Conservation (phyloP, 2,113 vertebrate genomes). For the Orycteropus afer region DNA sequence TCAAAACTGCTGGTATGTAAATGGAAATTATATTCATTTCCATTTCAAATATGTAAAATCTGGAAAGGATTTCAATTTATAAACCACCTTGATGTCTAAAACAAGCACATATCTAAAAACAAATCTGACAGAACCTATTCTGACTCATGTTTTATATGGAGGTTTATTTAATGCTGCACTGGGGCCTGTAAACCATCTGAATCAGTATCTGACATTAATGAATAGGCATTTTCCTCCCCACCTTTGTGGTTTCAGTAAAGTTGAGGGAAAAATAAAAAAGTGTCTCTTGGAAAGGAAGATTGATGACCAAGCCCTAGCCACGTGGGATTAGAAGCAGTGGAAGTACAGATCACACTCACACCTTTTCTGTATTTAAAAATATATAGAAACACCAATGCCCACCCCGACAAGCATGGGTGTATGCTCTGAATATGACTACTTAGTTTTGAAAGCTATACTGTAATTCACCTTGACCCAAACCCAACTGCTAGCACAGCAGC, state of each 20-base stretch:
- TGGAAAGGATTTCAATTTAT: constrained; percentile 52
- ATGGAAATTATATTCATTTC: constrained; percentile 33
- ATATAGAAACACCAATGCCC: neutral
- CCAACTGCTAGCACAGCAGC: constrained; percentile 13
- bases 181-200: neutral
- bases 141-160: neutral
- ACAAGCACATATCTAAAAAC: constrained; percentile 45
- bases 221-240: constrained; percentile 52
- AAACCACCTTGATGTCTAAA: constrained; percentile 54
- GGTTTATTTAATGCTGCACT: neutral
- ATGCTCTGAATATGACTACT: constrained; percentile 10
- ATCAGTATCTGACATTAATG: neutral
- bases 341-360: neutral
- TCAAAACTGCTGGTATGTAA: constrained; percentile 34
- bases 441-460: neutral
- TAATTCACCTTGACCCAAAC: constrained; percentile 12
- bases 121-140: constrained; percentile 14
- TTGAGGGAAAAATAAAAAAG: neutral
- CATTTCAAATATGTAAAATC: constrained; percentile 53
- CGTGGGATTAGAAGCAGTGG: constrained; percentile 8
- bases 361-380: constrained; percentile 8
- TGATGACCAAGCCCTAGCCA: constrained; percentile 21
- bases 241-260: constrained; percentile 51
- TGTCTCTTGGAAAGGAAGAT: constrained; percentile 45
- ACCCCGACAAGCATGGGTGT: no score